Conservation (phyloP, 2,888 invertebrate species). For the Agrotis ipsilon region DNA sequence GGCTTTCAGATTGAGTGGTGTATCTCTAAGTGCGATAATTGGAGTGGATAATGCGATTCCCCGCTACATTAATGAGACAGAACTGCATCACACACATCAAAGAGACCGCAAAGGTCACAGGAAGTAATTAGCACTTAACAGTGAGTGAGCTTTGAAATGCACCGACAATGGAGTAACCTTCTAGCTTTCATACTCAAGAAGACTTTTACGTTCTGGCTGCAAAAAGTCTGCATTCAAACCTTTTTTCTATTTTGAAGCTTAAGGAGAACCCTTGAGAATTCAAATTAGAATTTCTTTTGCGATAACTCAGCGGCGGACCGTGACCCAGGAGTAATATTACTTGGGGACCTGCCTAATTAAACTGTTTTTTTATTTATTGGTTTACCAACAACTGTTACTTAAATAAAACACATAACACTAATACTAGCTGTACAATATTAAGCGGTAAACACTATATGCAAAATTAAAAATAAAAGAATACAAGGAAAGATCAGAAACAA, state of each 20-base stretch:
- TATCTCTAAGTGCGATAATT: conserved; percentile 3
- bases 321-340: no score
- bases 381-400: no score
- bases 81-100: not conserved
- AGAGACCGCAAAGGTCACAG: not conserved
- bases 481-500: no score
- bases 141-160: not conserved
- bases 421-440: no score
- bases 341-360: no score
- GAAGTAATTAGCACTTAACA: not conserved
- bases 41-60: not conserved
- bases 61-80: not conserved
- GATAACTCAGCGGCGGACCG: not conserved
- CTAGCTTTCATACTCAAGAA: not conserved
- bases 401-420: no score
- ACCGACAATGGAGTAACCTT: not conserved
- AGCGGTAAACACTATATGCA: no score
- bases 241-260: not conserved
- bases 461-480: no score
- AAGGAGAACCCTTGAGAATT: not conserved
- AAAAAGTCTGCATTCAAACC: no score
- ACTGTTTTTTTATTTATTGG: no score
- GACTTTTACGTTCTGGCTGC: not conserved
- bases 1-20: no score
- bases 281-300: not conserved